Conservation (phyloP, 1,140 invertebrate species). For the Lucilia sericata region DNA sequence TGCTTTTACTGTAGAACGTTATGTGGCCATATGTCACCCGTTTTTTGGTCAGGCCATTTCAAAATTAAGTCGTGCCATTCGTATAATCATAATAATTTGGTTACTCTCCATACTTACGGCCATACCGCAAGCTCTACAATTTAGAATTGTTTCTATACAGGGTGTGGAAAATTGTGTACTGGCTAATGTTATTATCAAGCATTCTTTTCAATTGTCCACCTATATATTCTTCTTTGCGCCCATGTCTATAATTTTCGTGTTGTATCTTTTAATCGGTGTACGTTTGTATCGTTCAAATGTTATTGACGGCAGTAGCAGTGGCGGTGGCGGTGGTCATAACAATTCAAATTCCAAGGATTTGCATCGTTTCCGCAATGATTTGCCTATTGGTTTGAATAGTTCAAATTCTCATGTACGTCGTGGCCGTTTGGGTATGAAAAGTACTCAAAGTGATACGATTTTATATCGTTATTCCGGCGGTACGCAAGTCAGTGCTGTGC, state of each 20-base stretch:
- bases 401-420: slow-evolving; percentile 15
- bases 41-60: slow-evolving; percentile 89
- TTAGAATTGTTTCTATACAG: slow-evolving; percentile 75
- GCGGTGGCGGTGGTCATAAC: slow-evolving; percentile 58
- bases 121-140: slow-evolving; percentile 83
- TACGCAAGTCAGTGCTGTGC: slow-evolving; percentile 60
- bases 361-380: slow-evolving; percentile 49
- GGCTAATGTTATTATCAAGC: slow-evolving; percentile 70
- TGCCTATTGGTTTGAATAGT: slow-evolving; percentile 17
- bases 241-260: slow-evolving; percentile 79
- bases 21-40: slow-evolving; percentile 94
- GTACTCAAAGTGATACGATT: slow-evolving; percentile 71
- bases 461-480: slow-evolving; percentile 65
- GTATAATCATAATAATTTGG: slow-evolving; percentile 80
- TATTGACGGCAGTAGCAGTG: slow-evolving; percentile 49
- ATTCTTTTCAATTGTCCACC: slow-evolving; percentile 80
- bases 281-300: slow-evolving; percentile 70
- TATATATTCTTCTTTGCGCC: slow-evolving; percentile 84
- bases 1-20: slow-evolving; percentile 94
- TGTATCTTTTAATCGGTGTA: slow-evolving; percentile 79
- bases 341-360: slow-evolving; percentile 62
- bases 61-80: slow-evolving; percentile 78
- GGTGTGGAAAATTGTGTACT: slow-evolving; percentile 71
- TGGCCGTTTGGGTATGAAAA: slow-evolving; percentile 55
- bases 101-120: slow-evolving; percentile 79